Base-by-base conservation (phyloP, 2,888 invertebrate genomes). In the Tenthredo notha region DNA sequence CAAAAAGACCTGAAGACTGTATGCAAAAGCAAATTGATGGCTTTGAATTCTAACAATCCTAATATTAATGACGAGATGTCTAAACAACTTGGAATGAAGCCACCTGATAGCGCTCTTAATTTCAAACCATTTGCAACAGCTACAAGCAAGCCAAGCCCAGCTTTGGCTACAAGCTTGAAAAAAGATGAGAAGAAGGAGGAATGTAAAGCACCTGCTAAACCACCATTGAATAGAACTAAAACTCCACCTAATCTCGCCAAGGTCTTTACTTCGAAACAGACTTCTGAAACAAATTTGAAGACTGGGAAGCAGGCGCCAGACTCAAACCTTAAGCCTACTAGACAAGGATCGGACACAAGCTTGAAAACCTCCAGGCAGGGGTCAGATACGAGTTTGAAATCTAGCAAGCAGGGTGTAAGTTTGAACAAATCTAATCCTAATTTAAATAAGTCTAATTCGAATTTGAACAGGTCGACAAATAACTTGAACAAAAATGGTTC, bases 11-110 rank as follows among this genome's bases (percentile, higher is more conserved):
- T 65, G 18, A 87, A 85, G 10, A 12, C 82, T 0, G 47, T 86
- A 4, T 86, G 88, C 9, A 88, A 88, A n/a, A 86, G 47, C n/a
- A 90, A 91, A 87, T 54, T 87, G 25, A 25, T 82, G 40, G 86
- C 86, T 0, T 61, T 88, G 15, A 87, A 84, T 33, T 88, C 89
- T 1, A 88, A 86, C 70, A 90, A 90, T 85, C 87, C 91, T 1
- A 92, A 90, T 80, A 77, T 89, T 25, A 90, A 87, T 84, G 91
- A 90, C 54, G 91, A 90, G 18, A 90, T 88, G 85, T 90, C 91
- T 4, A 92, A 92, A 80, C 90, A 90, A 43, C 85, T 90, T 29
- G 90, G 89, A 67, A 90, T 88, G 88, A 92, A 91, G 85, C 90
- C 90, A 33, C 87, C 86, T 85, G 90, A 89, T 15, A 89, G 86